Evolutionary conservation across 1,140 invertebrate species (phyloP).

Genomic region (Megalonaias nervosa): DNA sequence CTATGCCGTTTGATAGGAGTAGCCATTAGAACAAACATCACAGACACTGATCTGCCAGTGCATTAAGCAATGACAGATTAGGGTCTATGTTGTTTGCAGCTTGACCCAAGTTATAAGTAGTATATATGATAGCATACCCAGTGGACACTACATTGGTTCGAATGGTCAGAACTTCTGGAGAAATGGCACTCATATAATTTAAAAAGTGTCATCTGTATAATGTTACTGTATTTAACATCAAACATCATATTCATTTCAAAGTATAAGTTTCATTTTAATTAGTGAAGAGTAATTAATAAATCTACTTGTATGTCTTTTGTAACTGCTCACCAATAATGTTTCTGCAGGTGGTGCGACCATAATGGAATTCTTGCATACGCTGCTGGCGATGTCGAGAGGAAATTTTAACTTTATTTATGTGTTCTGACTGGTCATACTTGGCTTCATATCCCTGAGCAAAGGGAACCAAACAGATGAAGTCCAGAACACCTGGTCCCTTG

Average conservation of each 20-base stretch:
- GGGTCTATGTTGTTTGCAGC: too few species aligned
- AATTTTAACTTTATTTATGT: conserved; percentile 43
- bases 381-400: conserved; percentile 47
- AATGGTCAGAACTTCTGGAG: not conserved
- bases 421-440: conserved; percentile 28
- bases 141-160: too few species aligned
- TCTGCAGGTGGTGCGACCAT: conserved; percentile 44
- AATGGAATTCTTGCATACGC: conserved; percentile 48
- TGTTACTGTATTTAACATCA: not conserved
- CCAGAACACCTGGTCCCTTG: conserved; percentile 41
- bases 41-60: too few species aligned
- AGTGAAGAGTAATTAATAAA: not conserved
- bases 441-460: conserved; percentile 35
- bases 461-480: conserved; percentile 55
- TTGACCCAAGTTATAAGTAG: too few species aligned
- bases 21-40: too few species aligned
- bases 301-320: not conserved
- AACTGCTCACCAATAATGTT: conserved; percentile 48
- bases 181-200: not conserved
- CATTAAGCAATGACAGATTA: too few species aligned
- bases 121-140: too few species aligned
- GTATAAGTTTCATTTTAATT: not conserved
- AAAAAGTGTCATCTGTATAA: too few species aligned
- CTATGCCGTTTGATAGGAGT: too few species aligned
- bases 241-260: not conserved